phyloP scores from a whole-genome alignment of 2,797 vertebrate species.

The Melopsittacus undulatus region DNA sequence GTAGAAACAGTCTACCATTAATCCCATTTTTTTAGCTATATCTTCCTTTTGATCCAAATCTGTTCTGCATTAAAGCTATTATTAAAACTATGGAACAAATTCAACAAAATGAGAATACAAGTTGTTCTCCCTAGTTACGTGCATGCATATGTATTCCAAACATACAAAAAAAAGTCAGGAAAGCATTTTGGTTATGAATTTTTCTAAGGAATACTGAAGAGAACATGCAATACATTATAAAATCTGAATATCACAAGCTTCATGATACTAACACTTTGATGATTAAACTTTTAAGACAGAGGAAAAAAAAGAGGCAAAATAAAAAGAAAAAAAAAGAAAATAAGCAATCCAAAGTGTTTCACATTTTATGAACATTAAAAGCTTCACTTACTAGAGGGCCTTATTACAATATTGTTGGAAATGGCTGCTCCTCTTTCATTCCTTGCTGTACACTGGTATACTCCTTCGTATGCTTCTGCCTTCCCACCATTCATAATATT shows the following conservation, averaged over 20 bases:
- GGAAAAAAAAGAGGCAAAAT: not conserved
- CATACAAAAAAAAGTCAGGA: not conserved
- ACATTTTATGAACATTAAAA: not conserved
- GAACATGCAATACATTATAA: not conserved
- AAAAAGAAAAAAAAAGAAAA: not conserved
- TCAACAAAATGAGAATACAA: not conserved
- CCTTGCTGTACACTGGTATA: constrained; percentile 93
- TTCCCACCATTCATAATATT: constrained; percentile 90
- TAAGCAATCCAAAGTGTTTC: not conserved
- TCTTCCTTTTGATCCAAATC: not conserved
- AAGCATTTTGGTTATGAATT: not conserved
- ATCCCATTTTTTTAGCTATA: not conserved
- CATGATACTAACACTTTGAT: constrained; percentile 67
- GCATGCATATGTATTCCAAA: not conserved
- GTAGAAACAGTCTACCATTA: not conserved
- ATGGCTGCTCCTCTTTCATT: constrained; percentile 93
- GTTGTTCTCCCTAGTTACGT: not conserved
- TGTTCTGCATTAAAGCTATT: not conserved
- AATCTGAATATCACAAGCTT: not conserved
- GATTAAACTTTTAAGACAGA: constrained; percentile 53
- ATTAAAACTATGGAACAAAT: not conserved
- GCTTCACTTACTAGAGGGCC: constrained; percentile 88
- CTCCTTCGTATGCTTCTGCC: constrained; percentile 89
- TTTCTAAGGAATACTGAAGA: not conserved
- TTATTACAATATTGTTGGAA: constrained; percentile 91